Evolutionary conservation across 2,888 invertebrate genomes (phyloP).

Genomic region (Drosophila anomelani): DNA sequence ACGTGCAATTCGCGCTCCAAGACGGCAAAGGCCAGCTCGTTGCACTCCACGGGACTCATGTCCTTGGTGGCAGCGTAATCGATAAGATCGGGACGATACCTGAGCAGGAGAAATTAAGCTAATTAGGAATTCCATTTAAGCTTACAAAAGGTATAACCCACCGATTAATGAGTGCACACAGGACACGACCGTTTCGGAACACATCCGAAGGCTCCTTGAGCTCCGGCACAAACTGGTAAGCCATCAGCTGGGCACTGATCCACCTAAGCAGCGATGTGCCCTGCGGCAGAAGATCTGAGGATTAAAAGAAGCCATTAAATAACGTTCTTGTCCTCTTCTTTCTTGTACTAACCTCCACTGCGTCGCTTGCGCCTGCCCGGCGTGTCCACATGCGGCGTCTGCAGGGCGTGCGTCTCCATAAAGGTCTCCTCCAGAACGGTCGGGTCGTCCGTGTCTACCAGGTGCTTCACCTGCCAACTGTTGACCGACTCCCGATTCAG

Average conservation of each 20-base stretch:
- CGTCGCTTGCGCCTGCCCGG: conserved; percentile 83
- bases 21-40: conserved; percentile 93
- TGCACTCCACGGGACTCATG: conserved; percentile 88
- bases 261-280: conserved; percentile 83
- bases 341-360: conserved; percentile 77
- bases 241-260: conserved; percentile 83
- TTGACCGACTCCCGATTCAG: conserved; percentile 91
- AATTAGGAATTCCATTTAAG: not conserved
- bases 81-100: conserved; percentile 95
- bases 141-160: conserved; percentile 41
- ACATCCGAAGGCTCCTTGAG: conserved; percentile 84
- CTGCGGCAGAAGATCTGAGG: conserved; percentile 81
- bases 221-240: conserved; percentile 81
- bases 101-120: conserved; percentile 82
- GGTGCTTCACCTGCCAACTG: conserved; percentile 90
- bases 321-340: too few relatives aligned
- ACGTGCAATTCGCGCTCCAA: conserved; percentile 93
- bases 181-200: conserved; percentile 83
- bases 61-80: conserved; percentile 89
- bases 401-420: conserved; percentile 85
- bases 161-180: conserved; percentile 84
- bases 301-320: not conserved
- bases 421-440: conserved; percentile 86
- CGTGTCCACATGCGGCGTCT: conserved; percentile 88
- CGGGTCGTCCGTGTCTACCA: conserved; percentile 90